Base-by-base conservation (phyloP, 1,140 invertebrate genomes). In the Littorina saxatilis region DNA sequence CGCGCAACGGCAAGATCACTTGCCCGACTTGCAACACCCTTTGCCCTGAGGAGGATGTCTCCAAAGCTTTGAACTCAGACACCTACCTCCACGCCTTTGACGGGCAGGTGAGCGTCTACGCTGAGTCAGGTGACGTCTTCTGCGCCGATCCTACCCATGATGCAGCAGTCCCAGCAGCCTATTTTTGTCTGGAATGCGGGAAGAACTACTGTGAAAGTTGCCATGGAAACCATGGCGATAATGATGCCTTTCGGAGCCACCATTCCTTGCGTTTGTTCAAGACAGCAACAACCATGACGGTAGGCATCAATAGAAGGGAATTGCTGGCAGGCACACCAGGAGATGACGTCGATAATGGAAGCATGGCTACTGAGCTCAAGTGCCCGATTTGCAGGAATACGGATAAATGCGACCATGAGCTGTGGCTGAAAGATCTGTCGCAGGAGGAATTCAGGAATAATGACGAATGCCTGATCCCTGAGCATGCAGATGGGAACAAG, bases 311-410 rank as follows among this genome's bases (percentile, higher is more conserved):
- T 2, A 39, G 37, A 39, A 52, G 55, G 37, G 76, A 78, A 43
- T 20, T 58, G 20, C 76, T 77, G 74, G n/a, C n/a, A 4, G 50
- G n/a, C n/a, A n/a, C 47, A 11, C 29, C 74, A 2, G 1, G 7
- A 23, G 76, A 78, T 43, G 55, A 63, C 11, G 27, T n/a, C 7
- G 32, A 61, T 61, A 23, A 39, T 3, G 29, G 35, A 5, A 20
- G 15, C 40, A 50, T 20, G n/a, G n/a, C n/a, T 23, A 7, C n/a
- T n/a, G n/a, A 39, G 29, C 50, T 0, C 70, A 52, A 78, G 39
- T 78, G 76, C 39, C 76, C 76, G 5, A 63, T 78, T 47, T 78
- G 76, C 76, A 58, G 76, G 17, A 78, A 78, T 37, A 78, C 76
- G 40, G 76, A 35, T 20, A 63, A 20, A 4, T 78, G 76, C 20